Evolutionary conservation across 2,113 vertebrate species (phyloP), one percentile per base, ranked within the genome.

Genomic region (Oxyruncus cristatus): DNA sequence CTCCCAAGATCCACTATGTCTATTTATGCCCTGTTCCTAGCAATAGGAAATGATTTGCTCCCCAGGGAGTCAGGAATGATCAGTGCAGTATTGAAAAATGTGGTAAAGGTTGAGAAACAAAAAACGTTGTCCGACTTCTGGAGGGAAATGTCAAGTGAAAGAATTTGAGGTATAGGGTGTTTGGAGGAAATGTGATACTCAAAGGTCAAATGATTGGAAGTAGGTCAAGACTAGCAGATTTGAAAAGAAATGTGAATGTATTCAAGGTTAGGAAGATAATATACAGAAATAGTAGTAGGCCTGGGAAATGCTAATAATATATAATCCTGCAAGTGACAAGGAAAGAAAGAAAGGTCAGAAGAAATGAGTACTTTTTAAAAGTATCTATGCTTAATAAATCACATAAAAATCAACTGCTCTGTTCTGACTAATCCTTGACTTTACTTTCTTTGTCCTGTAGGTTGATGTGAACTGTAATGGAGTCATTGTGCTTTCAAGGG

Each of bases 401-500:
- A 62, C 30, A 28, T 62, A 47, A 80, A 83, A 95, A 68, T 41
- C 8, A 73, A 55, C 39, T 77, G 6, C 24, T 91, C 15, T 62
- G 8, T 76, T 83, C 44, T 73, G n/a, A 89, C 18, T 62, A 82
- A 80, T 83, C 18, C 27, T 79, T 76, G 52, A 65, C 52, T 89
- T 92, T 18, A 58, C 62, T 73, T 85, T 39, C 30, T 72, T 86
- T 92, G 61, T 93, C 33, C 80, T 93, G 30, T 71, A 74, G 50
- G 52, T 49, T 70, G 72, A 74, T 63, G 75, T 58, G 53, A 80
- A 90, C 72, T 75, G 86, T 81, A 86, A 84, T 65, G 68, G 56
- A 88, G 49, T 84, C 30, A 75, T 71, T 87, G 58, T 83, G 76
- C 72, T 93, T 95, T 92, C 95, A 95, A 84, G 82, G 82, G 61